A percentile compares a stretch with the other conserved stretches of the same genome.
Conservation (phyloP, 2,113 vertebrate species). For the Xenotilapia leptura region DNA sequence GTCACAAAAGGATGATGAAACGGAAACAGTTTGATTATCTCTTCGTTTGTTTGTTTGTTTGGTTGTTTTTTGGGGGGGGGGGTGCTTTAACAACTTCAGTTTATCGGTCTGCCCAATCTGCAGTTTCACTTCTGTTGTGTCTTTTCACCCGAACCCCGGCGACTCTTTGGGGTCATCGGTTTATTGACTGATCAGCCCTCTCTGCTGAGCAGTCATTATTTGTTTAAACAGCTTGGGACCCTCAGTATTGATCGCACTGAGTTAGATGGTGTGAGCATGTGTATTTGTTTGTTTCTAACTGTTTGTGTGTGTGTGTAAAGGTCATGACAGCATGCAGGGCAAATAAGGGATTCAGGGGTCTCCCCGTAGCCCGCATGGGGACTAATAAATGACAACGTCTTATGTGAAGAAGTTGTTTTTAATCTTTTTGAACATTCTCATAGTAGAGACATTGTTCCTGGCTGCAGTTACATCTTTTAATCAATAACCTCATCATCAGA, state of each 20-base stretch:
- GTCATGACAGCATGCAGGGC: constrained; percentile 1
- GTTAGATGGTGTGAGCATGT: neutral
- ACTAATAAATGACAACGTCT: neutral
- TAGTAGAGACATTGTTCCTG: neutral
- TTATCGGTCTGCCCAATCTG: constrained; percentile 7
- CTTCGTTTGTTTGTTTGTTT: neutral
- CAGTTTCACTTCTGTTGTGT: constrained; percentile 17
- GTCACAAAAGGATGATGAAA: neutral
- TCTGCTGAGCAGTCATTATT: constrained; percentile 45
- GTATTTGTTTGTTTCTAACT: neutral
- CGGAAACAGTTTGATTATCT: neutral
- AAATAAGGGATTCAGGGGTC: neutral
- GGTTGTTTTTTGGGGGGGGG: neutral
- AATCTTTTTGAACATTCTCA: neutral
- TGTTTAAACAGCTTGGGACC: constrained; percentile 11
- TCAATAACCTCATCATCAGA: neutral
- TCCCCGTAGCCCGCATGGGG: neutral
- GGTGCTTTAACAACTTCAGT: constrained; percentile 1
- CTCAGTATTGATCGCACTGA: constrained; percentile 10
- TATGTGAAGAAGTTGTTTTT: neutral
- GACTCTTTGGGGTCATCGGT: constrained; percentile 21
- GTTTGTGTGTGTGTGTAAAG: neutral
- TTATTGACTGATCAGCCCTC: constrained; percentile 20
- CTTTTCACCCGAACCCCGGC: neutral
- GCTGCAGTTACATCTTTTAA: neutral